Evolutionary conservation across 2,888 invertebrate genomes (phyloP).

Genomic region (Lampropteryx suffumata): DNA sequence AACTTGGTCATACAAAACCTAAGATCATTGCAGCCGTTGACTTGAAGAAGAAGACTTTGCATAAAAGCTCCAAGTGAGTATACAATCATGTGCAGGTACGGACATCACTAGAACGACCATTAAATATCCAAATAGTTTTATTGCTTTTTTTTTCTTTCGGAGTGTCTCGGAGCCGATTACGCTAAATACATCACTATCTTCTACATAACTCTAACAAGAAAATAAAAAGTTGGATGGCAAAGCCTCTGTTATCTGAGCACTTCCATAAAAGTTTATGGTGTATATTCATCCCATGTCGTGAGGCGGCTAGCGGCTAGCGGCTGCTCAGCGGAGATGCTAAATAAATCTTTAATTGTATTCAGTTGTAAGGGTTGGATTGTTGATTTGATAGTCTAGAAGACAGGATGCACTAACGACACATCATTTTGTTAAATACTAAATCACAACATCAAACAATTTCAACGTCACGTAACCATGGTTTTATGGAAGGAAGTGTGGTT

Average conservation of each 20-base stretch:
- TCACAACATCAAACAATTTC: slow-evolving; percentile 1
- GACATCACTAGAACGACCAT: too few relatives aligned
- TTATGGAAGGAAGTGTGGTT: too few relatives aligned
- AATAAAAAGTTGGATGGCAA: slow-evolving; percentile 43
- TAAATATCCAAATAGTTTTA: too few relatives aligned
- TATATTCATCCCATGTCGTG: slow-evolving; percentile 52
- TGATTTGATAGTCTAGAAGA: slow-evolving; percentile 29
- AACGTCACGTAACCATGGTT: neutral
- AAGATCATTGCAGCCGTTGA: too few relatives aligned
- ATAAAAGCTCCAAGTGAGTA: too few relatives aligned
- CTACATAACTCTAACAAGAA: slow-evolving; percentile 35
- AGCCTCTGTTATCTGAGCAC: slow-evolving; percentile 50
- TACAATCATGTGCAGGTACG: too few relatives aligned
- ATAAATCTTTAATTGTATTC: slow-evolving; percentile 53
- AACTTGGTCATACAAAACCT: too few relatives aligned
- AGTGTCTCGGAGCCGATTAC: neutral
- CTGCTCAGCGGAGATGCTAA: slow-evolving; percentile 38
- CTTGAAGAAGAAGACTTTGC: too few relatives aligned
- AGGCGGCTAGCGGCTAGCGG: slow-evolving; percentile 6
- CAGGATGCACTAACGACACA: slow-evolving; percentile 1
- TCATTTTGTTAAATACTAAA: neutral
- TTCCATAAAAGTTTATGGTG: slow-evolving; percentile 63
- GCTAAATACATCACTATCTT: neutral
- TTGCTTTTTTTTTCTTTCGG: neutral
- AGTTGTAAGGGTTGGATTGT: slow-evolving; percentile 50